Base-by-base conservation (phyloP, 2,888 invertebrate genomes). In the Papilio elwesi region DNA sequence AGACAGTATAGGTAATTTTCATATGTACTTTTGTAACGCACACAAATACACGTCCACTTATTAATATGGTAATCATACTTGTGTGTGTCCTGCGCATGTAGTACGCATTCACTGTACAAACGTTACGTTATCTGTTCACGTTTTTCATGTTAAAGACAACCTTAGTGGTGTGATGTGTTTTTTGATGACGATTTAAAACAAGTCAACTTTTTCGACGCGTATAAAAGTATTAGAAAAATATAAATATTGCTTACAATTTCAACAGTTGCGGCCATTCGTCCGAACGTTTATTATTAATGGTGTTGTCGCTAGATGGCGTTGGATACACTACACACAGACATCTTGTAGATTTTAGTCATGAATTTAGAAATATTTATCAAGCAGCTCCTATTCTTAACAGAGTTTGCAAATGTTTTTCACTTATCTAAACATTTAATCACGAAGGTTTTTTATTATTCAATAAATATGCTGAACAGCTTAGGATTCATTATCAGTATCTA, bases 221-320 rank as follows among this genome's bases (percentile, higher is more conserved):
- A 6, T 43, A 43, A 43, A 43, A 43, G 4, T 43, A 43, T 5
- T 5, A 6, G 43, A 9, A 0, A 43, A 43, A 9, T 43, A 43
- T 43, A 53, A 15, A 59, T 59, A 26, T 26, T 26, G 26, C 26
- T 26, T 26, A n/a, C 8, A 59, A 11, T 6, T 13, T 59, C 12
- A 13, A 26, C n/a, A 11, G 43, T 43, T 9, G 66, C 62, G 52
- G 16, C 10, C 49, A 15, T 59, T 38, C n/a, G 38, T 63, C 53
- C 48, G 12, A n/a, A 13, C 53, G 13, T 47, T 53, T 53, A 47
- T 36, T 38, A 49, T 11, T 16, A n/a, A 59, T 55, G 5, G 15
- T 26, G 6, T 57, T 49, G 12, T 16, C 72, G 68, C 15, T 68
- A 72, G 68, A 72, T 72, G 72, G 72, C 68, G 64, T 15, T 55